These are phyloP conservation scores for Cheilosia pagana DNA, from an alignment of 2,888 invertebrate species.

Conservation along the genomic window DNA sequence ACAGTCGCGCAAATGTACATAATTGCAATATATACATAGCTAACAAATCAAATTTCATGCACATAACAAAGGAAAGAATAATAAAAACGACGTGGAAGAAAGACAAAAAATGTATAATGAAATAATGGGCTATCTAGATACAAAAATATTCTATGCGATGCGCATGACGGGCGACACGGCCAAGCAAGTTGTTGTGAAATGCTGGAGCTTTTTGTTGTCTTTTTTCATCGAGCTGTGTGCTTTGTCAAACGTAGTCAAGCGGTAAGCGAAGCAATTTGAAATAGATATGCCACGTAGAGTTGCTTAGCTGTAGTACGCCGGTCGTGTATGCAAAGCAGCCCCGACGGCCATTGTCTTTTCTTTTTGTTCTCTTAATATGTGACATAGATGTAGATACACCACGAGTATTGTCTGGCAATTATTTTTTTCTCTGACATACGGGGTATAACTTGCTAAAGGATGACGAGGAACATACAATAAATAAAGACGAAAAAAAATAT, in stretches of 20 bases:
- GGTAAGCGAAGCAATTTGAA: constrained; percentile 61
- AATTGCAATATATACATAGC: constrained; percentile 33
- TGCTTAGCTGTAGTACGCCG: constrained; percentile 13
- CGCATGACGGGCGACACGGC: constrained; percentile 73
- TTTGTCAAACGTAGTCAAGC: constrained; percentile 72
- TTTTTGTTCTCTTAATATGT: constrained; percentile 30
- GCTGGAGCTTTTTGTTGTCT: constrained; percentile 55
- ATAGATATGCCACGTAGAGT: constrained; percentile 62
- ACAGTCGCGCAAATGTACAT: constrained; percentile 8
- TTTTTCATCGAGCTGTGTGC: constrained; percentile 41
- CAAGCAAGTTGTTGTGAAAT: constrained; percentile 69
- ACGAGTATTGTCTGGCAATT: constrained; percentile 57
- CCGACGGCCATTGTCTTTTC: constrained; percentile 67
- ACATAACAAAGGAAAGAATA: constrained; percentile 48
- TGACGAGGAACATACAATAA: background rate
- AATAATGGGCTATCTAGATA: constrained; percentile 70
- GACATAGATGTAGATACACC: constrained; percentile 44
- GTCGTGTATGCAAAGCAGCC: constrained; percentile 67
- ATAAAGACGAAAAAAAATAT: background rate
- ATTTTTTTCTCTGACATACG: background rate
- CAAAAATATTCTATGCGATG: constrained; percentile 73
- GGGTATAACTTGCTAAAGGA: background rate
- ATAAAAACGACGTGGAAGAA: constrained; percentile 47
- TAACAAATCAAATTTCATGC: constrained; percentile 70
- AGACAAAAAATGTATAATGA: constrained; percentile 65